Percentiles rank a stretch among this genome's conserved stretches.
Evolutionary conservation across 2,888 invertebrate genomes (phyloP).

Genomic region (Mythimna impura): DNA sequence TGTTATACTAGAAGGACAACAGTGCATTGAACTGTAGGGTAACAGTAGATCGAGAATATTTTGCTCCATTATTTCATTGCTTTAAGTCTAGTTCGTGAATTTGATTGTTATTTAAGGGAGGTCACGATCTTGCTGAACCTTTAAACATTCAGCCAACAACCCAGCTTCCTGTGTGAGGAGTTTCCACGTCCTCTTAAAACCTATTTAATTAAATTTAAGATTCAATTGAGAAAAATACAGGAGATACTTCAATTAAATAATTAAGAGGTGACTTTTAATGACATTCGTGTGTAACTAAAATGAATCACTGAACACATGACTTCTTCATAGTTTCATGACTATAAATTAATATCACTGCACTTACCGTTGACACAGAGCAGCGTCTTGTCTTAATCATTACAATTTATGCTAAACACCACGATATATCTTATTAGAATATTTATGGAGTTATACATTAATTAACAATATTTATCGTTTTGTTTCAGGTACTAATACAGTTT

Average conservation of each 20-base stretch:
- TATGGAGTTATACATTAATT: not conserved
- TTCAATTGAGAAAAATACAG: not conserved
- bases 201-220: not conserved
- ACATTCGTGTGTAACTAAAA: not conserved
- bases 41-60: constrained; percentile 20
- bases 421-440: not conserved
- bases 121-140: constrained; percentile 9
- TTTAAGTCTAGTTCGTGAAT: constrained; percentile 18
- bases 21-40: constrained; percentile 41
- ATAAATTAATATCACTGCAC: constrained; percentile 5
- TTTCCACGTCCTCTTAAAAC: not conserved
- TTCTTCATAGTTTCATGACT: not conserved
- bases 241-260: not conserved
- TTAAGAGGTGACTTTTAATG: not conserved
- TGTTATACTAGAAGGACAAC: constrained; percentile 35
- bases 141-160: not conserved
- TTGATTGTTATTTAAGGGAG: constrained; percentile 44
- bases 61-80: constrained; percentile 26
- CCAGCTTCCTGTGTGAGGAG: not conserved
- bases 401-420: not conserved
- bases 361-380: constrained; percentile 7
- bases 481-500: constrained; percentile 28
- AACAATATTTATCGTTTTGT: constrained; percentile 24
- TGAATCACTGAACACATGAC: constrained; percentile 4
- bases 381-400: not conserved